A percentile compares a stretch with the other conserved stretches of the same genome.
phyloP scores from a whole-genome alignment of 2,888 invertebrate genomes.

The Lamellibrachia columna region DNA sequence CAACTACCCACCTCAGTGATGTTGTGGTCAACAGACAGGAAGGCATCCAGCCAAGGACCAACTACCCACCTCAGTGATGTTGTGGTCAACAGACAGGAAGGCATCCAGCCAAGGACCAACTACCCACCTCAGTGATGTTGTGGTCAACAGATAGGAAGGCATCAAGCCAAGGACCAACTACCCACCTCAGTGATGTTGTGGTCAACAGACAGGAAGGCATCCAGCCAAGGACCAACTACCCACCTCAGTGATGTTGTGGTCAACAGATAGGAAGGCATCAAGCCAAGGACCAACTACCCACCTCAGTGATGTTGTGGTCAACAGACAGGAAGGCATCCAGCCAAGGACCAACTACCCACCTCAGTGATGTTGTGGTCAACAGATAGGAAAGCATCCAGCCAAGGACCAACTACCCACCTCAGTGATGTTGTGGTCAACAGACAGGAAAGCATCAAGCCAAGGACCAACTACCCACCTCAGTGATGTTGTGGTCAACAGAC shows the following conservation, averaged over 20 bases:
- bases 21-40: constrained; percentile 80
- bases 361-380: constrained; percentile 78
- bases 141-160: constrained; percentile 81
- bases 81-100: neutral
- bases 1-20: constrained; percentile 67
- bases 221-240: neutral
- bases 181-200: neutral
- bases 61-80: constrained; percentile 9
- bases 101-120: too few relatives aligned
- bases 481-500: neutral
- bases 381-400: constrained; percentile 83
- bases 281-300: constrained; percentile 75
- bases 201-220: neutral
- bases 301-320: neutral
- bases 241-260: constrained; percentile 75
- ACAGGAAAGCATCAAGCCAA: constrained; percentile 83
- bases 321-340: neutral
- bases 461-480: constrained; percentile 67
- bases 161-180: constrained; percentile 79
- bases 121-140: constrained; percentile 70
- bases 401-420: constrained; percentile 69
- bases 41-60: constrained; percentile 83
- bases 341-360: neutral
- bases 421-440: constrained; percentile 80
- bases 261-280: constrained; percentile 80